A percentile compares a stretch with the other conserved stretches of the same genome.
Conservation (phyloP, 2,113 vertebrate genomes). For the Bubo bubo region DNA sequence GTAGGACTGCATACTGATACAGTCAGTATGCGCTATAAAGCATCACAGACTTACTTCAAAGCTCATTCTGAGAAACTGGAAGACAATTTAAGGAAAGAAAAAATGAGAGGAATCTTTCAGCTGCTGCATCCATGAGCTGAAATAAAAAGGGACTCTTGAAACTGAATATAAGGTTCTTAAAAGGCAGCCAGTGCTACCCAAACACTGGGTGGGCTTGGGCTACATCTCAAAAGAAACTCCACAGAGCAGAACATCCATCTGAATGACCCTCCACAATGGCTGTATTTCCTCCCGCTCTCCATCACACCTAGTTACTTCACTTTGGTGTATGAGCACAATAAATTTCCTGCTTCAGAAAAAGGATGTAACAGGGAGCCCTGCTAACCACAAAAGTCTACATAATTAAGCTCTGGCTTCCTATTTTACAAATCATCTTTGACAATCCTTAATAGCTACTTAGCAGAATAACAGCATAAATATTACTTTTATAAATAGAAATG, state of each 20-base stretch:
- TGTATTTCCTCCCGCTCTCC: background rate
- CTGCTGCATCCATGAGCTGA: background rate
- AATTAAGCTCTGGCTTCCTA: background rate
- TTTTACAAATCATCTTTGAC: slow-evolving; percentile 13
- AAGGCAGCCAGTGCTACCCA: background rate
- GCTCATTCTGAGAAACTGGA: background rate
- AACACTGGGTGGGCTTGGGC: background rate
- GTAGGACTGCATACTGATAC: background rate
- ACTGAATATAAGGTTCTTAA: background rate
- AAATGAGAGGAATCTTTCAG: background rate
- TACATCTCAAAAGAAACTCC: background rate
- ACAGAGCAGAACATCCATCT: background rate
- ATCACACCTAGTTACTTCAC: background rate
- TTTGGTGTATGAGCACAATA: background rate
- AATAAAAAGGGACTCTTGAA: background rate
- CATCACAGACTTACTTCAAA: background rate
- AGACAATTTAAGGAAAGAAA: background rate
- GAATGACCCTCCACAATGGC: accelerated
- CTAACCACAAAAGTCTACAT: background rate
- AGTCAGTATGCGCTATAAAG: too few relatives aligned
- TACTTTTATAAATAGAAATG: background rate
- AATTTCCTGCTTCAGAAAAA: background rate
- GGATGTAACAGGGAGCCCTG: background rate
- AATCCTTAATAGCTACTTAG: slow-evolving; percentile 18
- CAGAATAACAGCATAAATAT: background rate